Percentiles rank a stretch among this genome's conserved stretches.
phyloP scores from a whole-genome alignment of 2,113 vertebrate species.

The Hirundichthys speculiger region DNA sequence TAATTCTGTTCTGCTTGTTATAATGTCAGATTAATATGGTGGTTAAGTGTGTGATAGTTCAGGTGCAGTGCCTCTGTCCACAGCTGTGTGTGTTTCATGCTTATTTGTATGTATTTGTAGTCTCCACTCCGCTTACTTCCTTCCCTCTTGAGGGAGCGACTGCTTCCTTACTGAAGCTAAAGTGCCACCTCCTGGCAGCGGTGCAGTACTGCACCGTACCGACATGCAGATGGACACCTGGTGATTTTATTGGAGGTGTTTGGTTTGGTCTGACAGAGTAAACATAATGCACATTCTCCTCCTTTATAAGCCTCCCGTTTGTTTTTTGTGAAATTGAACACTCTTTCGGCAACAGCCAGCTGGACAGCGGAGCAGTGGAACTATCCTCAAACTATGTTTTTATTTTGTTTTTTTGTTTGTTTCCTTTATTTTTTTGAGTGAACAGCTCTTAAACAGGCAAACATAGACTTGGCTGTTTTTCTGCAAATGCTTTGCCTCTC shows the following conservation, averaged over 20 bases:
- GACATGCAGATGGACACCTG: slow-evolving; percentile 45
- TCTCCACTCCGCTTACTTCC: slow-evolving; percentile 37
- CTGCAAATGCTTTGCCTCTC: slow-evolving; percentile 61
- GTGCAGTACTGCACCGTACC: slow-evolving; percentile 47
- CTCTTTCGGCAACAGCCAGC: slow-evolving; percentile 75
- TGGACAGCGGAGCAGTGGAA: slow-evolving; percentile 60
- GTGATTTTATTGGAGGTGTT: slow-evolving; percentile 52
- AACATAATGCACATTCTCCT: slow-evolving; percentile 59
- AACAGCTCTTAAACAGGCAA: slow-evolving; percentile 67
- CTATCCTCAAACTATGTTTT: slow-evolving; percentile 52
- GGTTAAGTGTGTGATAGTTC: slow-evolving; percentile 26
- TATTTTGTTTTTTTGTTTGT: background rate
- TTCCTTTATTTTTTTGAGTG: slow-evolving; percentile 30
- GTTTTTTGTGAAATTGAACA: slow-evolving; percentile 29
- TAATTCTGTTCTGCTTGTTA: slow-evolving; percentile 36
- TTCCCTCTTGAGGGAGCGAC: slow-evolving; percentile 25
- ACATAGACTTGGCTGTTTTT: slow-evolving; percentile 71
- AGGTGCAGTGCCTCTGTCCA: slow-evolving; percentile 17
- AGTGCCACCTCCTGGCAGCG: slow-evolving; percentile 82
- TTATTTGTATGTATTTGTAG: slow-evolving; percentile 56
- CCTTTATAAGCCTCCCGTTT: slow-evolving; percentile 49
- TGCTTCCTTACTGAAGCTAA: slow-evolving; percentile 72
- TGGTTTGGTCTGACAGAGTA: slow-evolving; percentile 50
- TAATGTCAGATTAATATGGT: slow-evolving; percentile 23
- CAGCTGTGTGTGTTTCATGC: slow-evolving; percentile 24